These are phyloP conservation scores for Tromatobia lineatoria DNA, from an alignment of 2,888 invertebrate genomes.

Conservation along the genomic window DNA sequence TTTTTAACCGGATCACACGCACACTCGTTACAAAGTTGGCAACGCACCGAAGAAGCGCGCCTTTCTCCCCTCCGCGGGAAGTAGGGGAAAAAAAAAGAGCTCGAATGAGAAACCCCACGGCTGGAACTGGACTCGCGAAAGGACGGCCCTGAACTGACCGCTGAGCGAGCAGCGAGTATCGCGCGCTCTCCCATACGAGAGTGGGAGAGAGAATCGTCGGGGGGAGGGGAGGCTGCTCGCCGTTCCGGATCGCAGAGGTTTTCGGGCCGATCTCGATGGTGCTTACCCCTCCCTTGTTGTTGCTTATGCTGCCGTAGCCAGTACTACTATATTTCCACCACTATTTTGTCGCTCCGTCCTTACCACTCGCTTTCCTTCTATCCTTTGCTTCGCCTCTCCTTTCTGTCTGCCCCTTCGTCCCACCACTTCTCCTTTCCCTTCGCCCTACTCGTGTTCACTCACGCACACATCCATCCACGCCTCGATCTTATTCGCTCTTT, in stretches of 20 bases:
- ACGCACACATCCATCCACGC: constrained; percentile 36
- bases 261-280: constrained; percentile 73
- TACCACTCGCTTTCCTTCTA: constrained; percentile 49
- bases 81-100: not conserved
- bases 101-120: not conserved
- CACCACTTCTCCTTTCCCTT: constrained; percentile 39
- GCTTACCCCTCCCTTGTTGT: constrained; percentile 56
- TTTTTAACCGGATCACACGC: not conserved
- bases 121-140: constrained; percentile 63
- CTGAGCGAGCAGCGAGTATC: constrained; percentile 65
- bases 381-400: constrained; percentile 65
- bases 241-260: constrained; percentile 76
- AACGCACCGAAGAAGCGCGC: not conserved
- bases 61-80: not conserved
- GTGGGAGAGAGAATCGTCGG: constrained; percentile 28
- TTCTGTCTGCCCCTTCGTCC: constrained; percentile 45
- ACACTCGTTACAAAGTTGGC: not conserved
- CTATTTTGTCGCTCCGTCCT: constrained; percentile 46
- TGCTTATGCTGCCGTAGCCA: constrained; percentile 19
- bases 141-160: constrained; percentile 72
- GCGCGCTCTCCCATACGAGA: constrained; percentile 39
- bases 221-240: constrained; percentile 61
- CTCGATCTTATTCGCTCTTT: constrained; percentile 55
- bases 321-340: constrained; percentile 16
- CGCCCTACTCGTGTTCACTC: constrained; percentile 32